Conservation (phyloP, 2,113 vertebrate genomes). For the Platichthys flesus region DNA sequence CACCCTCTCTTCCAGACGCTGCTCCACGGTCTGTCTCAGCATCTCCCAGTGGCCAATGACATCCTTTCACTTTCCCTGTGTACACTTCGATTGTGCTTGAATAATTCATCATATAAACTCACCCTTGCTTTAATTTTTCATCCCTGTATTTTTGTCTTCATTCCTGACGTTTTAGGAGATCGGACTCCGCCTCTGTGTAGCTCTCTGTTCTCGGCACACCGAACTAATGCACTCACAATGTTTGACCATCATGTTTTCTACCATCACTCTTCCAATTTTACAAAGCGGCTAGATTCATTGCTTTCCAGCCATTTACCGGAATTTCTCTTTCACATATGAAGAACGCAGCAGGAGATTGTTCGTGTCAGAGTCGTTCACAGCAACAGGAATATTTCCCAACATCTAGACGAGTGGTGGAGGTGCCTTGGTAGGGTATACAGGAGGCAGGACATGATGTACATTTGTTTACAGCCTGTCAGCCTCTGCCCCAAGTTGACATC, state of each 20-base stretch:
- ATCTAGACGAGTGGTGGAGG: no score
- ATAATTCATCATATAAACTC: slow-evolving; percentile 67
- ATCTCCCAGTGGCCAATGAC: slow-evolving; percentile 51
- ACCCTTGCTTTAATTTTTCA: slow-evolving; percentile 3
- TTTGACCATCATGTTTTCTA: background rate
- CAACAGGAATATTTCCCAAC: no score
- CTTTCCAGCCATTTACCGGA: no score
- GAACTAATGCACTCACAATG: background rate
- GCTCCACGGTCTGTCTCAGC: slow-evolving; percentile 53
- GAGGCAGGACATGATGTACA: no score
- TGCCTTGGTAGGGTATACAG: no score
- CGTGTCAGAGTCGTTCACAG: no score
- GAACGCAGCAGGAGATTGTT: no score
- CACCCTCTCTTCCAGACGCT: slow-evolving; percentile 21
- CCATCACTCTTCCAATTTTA: background rate
- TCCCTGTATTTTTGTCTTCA: background rate
- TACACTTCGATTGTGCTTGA: slow-evolving; percentile 64
- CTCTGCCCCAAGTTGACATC: no score
- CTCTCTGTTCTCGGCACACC: background rate
- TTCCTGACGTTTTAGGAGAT: slow-evolving; percentile 24
- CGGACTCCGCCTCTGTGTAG: background rate
- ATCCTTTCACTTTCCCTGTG: slow-evolving; percentile 50
- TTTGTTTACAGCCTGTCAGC: no score
- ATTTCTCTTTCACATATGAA: no score
- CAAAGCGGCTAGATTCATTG: background rate